These are phyloP conservation scores for Dryobota labecula DNA, from an alignment of 2,888 invertebrate species.

Conservation along the genomic window DNA sequence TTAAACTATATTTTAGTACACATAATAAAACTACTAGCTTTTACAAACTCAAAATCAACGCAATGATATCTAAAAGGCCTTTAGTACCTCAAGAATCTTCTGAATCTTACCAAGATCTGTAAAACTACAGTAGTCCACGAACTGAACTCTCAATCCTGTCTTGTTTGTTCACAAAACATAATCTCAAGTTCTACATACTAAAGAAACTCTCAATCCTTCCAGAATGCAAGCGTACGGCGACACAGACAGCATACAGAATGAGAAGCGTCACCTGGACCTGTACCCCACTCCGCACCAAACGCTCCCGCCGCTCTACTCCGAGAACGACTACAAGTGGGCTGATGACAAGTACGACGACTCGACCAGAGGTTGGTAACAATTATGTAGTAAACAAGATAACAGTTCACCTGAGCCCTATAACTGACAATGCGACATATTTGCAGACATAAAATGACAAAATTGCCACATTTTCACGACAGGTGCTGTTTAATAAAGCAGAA, in stretches of 20 bases:
- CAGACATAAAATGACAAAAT: too few species aligned
- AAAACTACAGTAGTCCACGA: background rate
- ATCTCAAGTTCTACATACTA: background rate
- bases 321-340: constrained; percentile 82
- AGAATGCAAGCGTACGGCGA: constrained; percentile 83
- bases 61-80: background rate
- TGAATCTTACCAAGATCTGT: background rate
- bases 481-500: too few species aligned
- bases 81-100: background rate
- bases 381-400: too few species aligned
- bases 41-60: background rate
- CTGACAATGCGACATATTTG: too few species aligned
- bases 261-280: constrained; percentile 83
- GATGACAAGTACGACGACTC: constrained; percentile 76
- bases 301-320: constrained; percentile 85
- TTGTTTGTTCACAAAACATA: too few species aligned
- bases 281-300: constrained; percentile 89
- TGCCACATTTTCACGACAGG: too few species aligned
- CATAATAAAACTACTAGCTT: background rate
- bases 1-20: background rate
- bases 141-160: background rate
- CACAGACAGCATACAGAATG: constrained; percentile 79
- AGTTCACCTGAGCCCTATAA: too few species aligned
- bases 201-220: constrained; percentile 55
- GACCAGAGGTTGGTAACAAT: constrained; percentile 74